A percentile compares a stretch with the other conserved stretches of the same genome.
Evolutionary conservation across 2,888 invertebrate species (phyloP).

Genomic region (Cetonia aurata): DNA sequence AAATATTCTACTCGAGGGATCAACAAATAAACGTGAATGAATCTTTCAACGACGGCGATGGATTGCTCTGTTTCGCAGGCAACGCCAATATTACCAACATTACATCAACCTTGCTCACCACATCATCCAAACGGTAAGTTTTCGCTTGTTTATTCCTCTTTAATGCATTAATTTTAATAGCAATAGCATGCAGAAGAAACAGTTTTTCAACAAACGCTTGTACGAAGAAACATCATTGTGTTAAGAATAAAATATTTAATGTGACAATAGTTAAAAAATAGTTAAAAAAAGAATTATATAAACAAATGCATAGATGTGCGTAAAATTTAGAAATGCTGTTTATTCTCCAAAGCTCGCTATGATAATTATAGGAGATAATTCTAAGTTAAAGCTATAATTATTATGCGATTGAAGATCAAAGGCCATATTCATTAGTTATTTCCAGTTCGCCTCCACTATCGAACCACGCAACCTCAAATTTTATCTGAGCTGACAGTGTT

Average conservation of each 20-base stretch:
- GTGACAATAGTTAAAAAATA: too few relatives aligned
- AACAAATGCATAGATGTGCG: too few relatives aligned
- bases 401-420: slow-evolving; percentile 29
- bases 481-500: slow-evolving; percentile 16
- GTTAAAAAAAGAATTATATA: too few relatives aligned
- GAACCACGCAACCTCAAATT: slow-evolving; percentile 20
- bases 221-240: too few relatives aligned
- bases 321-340: too few relatives aligned
- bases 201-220: too few relatives aligned
- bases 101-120: slow-evolving; percentile 62
- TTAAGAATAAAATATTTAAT: too few relatives aligned
- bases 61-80: slow-evolving; percentile 60
- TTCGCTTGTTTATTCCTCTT: neutral
- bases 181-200: too few relatives aligned
- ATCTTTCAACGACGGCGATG: slow-evolving; percentile 53
- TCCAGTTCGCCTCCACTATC: slow-evolving; percentile 27
- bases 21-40: slow-evolving; percentile 40
- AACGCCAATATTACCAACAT: slow-evolving; percentile 55
- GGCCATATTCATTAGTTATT: slow-evolving; percentile 33
- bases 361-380: neutral
- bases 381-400: slow-evolving; percentile 9
- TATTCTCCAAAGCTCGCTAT: too few relatives aligned
- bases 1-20: neutral
- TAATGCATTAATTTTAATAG: too few relatives aligned
- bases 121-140: slow-evolving; percentile 59